phyloP scores from a whole-genome alignment of 2,888 invertebrate species.

The Pseudanteris insignis region DNA sequence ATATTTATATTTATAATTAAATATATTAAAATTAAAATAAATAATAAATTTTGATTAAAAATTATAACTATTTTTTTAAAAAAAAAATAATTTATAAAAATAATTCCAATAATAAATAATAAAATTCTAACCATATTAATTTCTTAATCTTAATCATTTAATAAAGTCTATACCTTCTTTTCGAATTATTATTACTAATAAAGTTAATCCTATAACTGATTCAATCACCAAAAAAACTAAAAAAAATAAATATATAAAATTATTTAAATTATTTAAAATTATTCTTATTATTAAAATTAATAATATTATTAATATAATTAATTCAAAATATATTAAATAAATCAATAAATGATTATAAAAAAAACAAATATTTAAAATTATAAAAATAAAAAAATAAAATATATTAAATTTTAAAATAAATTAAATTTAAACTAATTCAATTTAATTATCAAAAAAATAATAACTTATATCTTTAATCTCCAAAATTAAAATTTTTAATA shows the following conservation, averaged over 20 bases:
- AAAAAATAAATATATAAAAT: slow-evolving; percentile 6
- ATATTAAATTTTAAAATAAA: slow-evolving; percentile 44
- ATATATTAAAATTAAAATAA: no score
- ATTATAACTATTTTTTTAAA: no score
- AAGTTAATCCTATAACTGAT: slow-evolving; percentile 72
- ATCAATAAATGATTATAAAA: slow-evolving; percentile 70
- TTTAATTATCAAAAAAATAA: slow-evolving; percentile 54
- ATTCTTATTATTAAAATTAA: slow-evolving; percentile 65
- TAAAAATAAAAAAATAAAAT: no score
- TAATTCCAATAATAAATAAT: slow-evolving; percentile 70
- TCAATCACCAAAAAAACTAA: slow-evolving; percentile 75
- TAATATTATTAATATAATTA: slow-evolving; percentile 68
- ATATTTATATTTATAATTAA: no score
- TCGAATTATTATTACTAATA: slow-evolving; percentile 73
- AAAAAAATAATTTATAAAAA: slow-evolving; percentile 19
- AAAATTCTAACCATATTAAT: slow-evolving; percentile 64
- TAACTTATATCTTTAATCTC: slow-evolving; percentile 72
- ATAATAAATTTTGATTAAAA: slow-evolving; percentile 8
- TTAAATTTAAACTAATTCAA: slow-evolving; percentile 32
- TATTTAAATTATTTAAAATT: slow-evolving; percentile 61
- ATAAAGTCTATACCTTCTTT: slow-evolving; percentile 72
- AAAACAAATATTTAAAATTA: no score
- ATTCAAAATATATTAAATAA: slow-evolving; percentile 70
- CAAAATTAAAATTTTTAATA: slow-evolving; percentile 75
- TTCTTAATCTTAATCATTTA: slow-evolving; percentile 26